Evolutionary conservation across 2,888 invertebrate species (phyloP), one percentile per base, ranked within the genome.

Genomic region (Tillus elongatus): DNA sequence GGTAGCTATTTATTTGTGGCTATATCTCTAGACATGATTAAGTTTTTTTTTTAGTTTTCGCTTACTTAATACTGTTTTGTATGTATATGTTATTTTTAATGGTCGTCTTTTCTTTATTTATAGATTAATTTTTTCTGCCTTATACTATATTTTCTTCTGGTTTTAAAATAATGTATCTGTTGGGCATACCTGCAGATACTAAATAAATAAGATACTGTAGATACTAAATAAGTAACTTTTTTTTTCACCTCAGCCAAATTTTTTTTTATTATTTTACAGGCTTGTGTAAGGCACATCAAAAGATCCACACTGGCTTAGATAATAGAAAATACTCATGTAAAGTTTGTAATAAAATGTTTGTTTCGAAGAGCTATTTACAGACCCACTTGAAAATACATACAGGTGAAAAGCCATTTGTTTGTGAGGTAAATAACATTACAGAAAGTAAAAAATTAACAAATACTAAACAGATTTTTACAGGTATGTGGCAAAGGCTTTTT

Each of bases 341-440:
- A 29, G 68, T 74, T 4, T 76, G 75, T 52, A 69, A 70, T 46
- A 75, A 75, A 56, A 66, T 71, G 64, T 75, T 75, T 45, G 75
- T 75, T 2, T 73, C 74, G 35, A 75, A 75, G 51, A 74, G 73
- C 46, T 75, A 75, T 49, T 56, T 76, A 3, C 72, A 71, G 37
- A 75, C 74, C 0, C 75, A 76, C 50, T 49, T 71, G 27, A 63
- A 71, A 15, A 75, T 74, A 39, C 75, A 75, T 46, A 74, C 73
- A 0, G 74, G 74, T 0, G 74, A 75, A 46, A 74, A 74, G 46
- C 73, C 73, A 0, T 74, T 73, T 51, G 64, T 73, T 42, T 75
- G 75, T 47, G 74, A 75, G 53, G 73, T 73, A 27, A 47, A 35
- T 29, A 6, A 29, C n/a, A 29, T 29, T 10, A 11, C 6, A 29